Evolutionary conservation across 1,140 invertebrate genomes (phyloP).

Genomic region (Orussus abietinus): DNA sequence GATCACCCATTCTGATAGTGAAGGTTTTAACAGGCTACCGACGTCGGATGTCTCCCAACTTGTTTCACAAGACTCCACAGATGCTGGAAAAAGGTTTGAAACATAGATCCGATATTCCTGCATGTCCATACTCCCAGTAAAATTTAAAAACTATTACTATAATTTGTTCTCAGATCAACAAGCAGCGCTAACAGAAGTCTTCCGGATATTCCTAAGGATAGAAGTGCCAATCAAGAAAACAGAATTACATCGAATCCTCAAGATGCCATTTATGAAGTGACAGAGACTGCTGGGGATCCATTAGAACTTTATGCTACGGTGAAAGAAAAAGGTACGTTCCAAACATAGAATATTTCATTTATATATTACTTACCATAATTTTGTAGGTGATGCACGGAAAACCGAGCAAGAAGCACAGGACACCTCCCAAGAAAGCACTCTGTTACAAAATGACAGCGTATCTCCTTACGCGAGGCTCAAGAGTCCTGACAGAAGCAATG

Average conservation of each 20-base stretch:
- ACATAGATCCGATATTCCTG: conserved; percentile 6
- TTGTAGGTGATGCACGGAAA: conserved; percentile 34
- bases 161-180: conserved; percentile 28
- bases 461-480: conserved; percentile 61
- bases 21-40: conserved; percentile 41
- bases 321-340: conserved; percentile 52
- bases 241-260: conserved; percentile 38
- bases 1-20: conserved; percentile 46
- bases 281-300: conserved; percentile 54
- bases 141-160: conserved; percentile 5
- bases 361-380: conserved; percentile 9
- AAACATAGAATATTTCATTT: conserved; percentile 11
- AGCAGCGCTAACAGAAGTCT: conserved; percentile 61
- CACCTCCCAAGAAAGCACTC: conserved; percentile 58
- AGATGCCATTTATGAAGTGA: conserved; percentile 50
- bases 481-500: conserved; percentile 49
- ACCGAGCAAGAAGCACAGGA: conserved; percentile 48
- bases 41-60: conserved; percentile 34
- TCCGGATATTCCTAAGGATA: conserved; percentile 62
- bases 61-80: conserved; percentile 37
- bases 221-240: conserved; percentile 33
- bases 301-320: conserved; percentile 67
- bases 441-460: conserved; percentile 57
- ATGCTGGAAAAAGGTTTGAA: conserved; percentile 48
- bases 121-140: conserved; percentile 3